Evolutionary conservation across 2,888 invertebrate species (phyloP), one percentile per base, ranked within the genome.

Genomic region (Caradrina clavipalpis): DNA sequence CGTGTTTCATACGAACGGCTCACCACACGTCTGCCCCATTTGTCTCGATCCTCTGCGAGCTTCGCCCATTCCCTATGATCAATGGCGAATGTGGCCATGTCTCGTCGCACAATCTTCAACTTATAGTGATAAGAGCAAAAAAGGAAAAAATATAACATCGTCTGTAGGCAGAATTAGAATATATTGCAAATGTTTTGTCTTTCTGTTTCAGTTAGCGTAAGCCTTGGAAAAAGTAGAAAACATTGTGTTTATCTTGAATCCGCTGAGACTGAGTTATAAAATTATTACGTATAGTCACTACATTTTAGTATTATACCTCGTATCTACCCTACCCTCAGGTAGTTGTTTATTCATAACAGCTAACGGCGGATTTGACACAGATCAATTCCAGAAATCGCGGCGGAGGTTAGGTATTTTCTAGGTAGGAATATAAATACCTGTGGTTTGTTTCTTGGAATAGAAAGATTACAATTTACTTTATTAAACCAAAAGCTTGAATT

Each of bases 1-100:
- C 79, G 66, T 78, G 77, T 79, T 79, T 79, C 75, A 78, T 75
- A 60, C 51, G 66, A 35, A 67, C 53, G 75, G 77, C 79, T 75
- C 79, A 78, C 65, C 75, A 78, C 77, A 78, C 79, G 77, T 79
- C 70, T 70, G 53, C 31, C 63, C 77, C 77, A 78, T 78, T 78
- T 79, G 79, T 78, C 79, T 78, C 77, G 77, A 78, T 75, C 70
- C 75, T 75, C 70, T 53, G 70, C 79, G 62, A 63, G 79, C 77
- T 75, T 78, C 65, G 73, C 60, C 79, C 75, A 79, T 78, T 79
- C 42, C 59, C 75, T 75, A 75, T 78, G 77, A 78, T 79, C 77
- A 79, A 78, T 78, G 77, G 79, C 77, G 26, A 79, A 75, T 78
- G 70, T 78, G 70, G 66, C 66, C 66, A 66, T 62, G 65, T 63